Conservation (phyloP, 2,888 invertebrate species). For the Embidobia sp. region DNA sequence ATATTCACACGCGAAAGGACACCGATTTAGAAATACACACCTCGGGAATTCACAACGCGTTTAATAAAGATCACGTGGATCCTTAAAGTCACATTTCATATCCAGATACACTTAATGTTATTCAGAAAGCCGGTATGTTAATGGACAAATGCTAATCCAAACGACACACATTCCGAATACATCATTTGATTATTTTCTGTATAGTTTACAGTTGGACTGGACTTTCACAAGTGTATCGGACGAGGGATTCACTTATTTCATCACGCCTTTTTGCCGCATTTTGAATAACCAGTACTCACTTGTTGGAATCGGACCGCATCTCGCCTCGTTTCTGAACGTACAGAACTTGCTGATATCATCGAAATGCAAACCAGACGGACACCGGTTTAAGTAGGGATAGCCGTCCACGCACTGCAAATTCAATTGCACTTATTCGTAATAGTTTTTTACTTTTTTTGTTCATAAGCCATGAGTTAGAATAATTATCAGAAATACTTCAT, state of each 20-base stretch:
- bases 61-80: conserved; percentile 55
- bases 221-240: conserved; percentile 53
- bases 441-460: no score
- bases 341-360: conserved; percentile 95
- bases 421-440: neutral
- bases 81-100: conserved; percentile 32
- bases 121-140: conserved; percentile 60
- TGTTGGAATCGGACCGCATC: conserved; percentile 93
- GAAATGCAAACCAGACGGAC: conserved; percentile 94
- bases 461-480: no score
- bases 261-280: conserved; percentile 7
- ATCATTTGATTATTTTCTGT: conserved; percentile 61
- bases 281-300: conserved; percentile 85
- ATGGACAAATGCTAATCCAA: conserved; percentile 57
- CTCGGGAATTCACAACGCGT: conserved; percentile 14
- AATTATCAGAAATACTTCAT: no score
- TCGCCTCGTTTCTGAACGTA: conserved; percentile 93
- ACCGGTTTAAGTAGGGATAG: conserved; percentile 92
- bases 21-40: conserved; percentile 19
- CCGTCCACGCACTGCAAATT: conserved; percentile 93
- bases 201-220: conserved; percentile 51
- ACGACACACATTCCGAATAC: conserved; percentile 52
- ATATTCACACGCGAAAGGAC: conserved; percentile 29
- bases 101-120: conserved; percentile 37
- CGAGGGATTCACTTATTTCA: conserved; percentile 25